A percentile compares a stretch with the other conserved stretches of the same genome.
Evolutionary conservation across 2,113 vertebrate genomes (phyloP).

Genomic region (Peromyscus polionotus): DNA sequence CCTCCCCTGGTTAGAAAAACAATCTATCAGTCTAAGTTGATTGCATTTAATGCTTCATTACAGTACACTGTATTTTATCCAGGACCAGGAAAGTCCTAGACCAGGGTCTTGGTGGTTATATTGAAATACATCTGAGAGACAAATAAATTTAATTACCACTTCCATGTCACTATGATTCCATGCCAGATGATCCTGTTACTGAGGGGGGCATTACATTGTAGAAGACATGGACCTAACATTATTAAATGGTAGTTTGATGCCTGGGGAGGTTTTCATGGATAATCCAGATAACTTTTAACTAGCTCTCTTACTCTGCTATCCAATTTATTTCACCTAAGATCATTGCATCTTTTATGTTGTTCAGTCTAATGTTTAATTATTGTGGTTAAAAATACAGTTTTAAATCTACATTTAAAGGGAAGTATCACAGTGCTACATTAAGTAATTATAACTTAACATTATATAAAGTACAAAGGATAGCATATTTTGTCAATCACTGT

Average conservation of each 20-base stretch:
- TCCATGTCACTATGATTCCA: not conserved
- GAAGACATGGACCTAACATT: not conserved
- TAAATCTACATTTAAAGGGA: not conserved
- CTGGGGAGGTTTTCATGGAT: not conserved
- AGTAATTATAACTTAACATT: not conserved
- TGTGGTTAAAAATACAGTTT: slow-evolving; percentile 33
- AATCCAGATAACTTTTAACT: not conserved
- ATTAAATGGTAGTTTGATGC: not conserved
- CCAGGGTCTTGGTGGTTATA: not conserved
- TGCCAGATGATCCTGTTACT: not conserved
- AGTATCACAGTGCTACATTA: not conserved
- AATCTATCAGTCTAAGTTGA: not conserved
- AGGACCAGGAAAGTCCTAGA: not conserved
- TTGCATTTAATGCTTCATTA: slow-evolving; percentile 19
- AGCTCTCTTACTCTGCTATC: not conserved
- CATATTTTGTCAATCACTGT: not conserved
- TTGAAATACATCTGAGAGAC: slow-evolving; percentile 23
- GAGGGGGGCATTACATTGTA: not conserved
- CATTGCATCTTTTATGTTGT: not conserved
- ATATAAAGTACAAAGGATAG: not conserved
- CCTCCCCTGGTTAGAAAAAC: not conserved
- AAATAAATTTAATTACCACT: slow-evolving; percentile 6
- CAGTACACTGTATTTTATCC: not conserved
- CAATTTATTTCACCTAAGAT: not conserved
- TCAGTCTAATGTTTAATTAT: not conserved